Conservation (phyloP, 2,797 vertebrate genomes). For the Cryptoblepharus egeriae region DNA sequence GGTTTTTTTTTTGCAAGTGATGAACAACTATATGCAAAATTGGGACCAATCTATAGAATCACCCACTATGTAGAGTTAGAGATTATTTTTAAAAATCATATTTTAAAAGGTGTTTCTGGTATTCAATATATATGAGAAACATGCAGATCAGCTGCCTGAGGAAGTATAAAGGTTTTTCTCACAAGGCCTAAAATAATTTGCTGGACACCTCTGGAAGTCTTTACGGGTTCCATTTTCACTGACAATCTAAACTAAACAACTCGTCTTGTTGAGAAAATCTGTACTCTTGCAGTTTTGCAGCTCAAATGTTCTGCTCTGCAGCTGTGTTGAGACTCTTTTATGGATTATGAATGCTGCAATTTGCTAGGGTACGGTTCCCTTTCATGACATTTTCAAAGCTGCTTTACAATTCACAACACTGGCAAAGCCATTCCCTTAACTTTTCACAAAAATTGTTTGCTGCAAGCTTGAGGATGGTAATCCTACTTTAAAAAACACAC, state of each 20-base stretch:
- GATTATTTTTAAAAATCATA: background rate
- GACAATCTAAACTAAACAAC: conserved; percentile 52
- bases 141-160: background rate
- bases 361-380: conserved; percentile 69
- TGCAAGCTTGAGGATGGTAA: conserved; percentile 55
- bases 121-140: background rate
- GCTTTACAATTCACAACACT: conserved; percentile 61
- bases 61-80: background rate
- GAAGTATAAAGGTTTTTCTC: conserved; percentile 34
- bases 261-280: conserved; percentile 57
- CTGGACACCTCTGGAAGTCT: conserved; percentile 38
- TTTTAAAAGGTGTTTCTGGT: background rate
- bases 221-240: conserved; percentile 18
- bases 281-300: conserved; percentile 54
- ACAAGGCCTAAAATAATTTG: background rate
- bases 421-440: conserved; percentile 51
- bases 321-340: conserved; percentile 71
- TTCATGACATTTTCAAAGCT: conserved; percentile 71
- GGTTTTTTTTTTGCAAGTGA: background rate
- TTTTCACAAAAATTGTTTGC: conserved; percentile 40
- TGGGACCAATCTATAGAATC: background rate
- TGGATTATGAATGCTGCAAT: conserved; percentile 68
- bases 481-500: conserved; percentile 24
- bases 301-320: conserved; percentile 62
- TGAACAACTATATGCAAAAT: background rate